Conservation (phyloP, 2,888 invertebrate genomes). For the Hylaea fasciaria region DNA sequence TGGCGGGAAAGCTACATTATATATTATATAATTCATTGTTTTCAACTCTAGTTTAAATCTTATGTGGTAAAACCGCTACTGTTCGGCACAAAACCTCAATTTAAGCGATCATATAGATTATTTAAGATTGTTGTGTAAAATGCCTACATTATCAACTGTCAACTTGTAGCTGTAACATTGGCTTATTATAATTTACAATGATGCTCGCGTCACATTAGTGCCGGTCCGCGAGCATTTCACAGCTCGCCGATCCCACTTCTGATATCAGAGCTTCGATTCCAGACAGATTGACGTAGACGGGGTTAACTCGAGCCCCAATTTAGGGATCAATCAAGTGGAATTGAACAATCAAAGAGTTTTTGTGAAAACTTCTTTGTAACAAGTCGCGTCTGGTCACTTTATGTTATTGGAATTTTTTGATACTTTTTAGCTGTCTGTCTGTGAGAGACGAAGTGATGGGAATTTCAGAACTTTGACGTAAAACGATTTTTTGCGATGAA, state of each 20-base stretch:
- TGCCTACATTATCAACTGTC: too few relatives aligned
- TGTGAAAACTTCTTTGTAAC: conserved; percentile 27
- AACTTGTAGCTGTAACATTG: too few relatives aligned
- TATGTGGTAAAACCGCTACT: too few relatives aligned
- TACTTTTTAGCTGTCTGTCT: conserved; percentile 6
- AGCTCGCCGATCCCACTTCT: conserved; percentile 23
- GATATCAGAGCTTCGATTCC: conserved; percentile 21
- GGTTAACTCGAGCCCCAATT: conserved; percentile 29
- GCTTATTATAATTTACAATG: conserved; percentile 23
- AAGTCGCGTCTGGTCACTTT: conserved; percentile 34
- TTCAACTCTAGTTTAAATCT: too few relatives aligned
- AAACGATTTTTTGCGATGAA: neutral
- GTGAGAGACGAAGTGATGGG: neutral
- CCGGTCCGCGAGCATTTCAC: conserved; percentile 27
- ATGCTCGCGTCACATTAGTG: conserved; percentile 23
- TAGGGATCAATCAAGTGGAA: conserved; percentile 37
- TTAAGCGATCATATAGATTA: too few relatives aligned
- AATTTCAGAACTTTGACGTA: neutral
- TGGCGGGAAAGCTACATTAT: too few relatives aligned
- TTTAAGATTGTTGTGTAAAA: too few relatives aligned
- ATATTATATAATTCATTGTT: too few relatives aligned
- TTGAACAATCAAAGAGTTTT: conserved; percentile 34
- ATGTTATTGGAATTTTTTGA: conserved; percentile 23
- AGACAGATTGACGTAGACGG: conserved; percentile 30
- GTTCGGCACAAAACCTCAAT: too few relatives aligned